phyloP scores from a whole-genome alignment of 2,888 invertebrate species.

The Panorpa germanica region DNA sequence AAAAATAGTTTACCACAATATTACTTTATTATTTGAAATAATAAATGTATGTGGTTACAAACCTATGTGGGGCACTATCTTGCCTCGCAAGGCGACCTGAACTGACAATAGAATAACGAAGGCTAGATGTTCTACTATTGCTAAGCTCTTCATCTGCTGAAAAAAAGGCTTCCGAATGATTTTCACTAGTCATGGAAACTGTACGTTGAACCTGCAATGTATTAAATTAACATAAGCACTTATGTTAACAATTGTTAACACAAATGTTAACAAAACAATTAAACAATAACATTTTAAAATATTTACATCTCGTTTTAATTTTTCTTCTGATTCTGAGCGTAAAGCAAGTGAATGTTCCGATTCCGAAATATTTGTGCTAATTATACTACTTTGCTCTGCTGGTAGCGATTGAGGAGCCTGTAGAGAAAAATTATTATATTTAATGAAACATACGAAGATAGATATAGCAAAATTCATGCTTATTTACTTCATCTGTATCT shows the following conservation, averaged over 20 bases:
- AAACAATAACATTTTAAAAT: conserved; percentile 11
- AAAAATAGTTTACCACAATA: too few species aligned
- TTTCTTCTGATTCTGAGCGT: conserved; percentile 17
- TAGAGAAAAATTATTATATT: conserved; percentile 5
- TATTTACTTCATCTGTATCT: conserved; percentile 26
- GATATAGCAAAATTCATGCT: not conserved
- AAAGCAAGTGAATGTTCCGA: conserved; percentile 21
- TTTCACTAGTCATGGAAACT: conserved; percentile 74
- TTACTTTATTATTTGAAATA: conserved; percentile 10
- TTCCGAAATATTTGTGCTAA: too few species aligned
- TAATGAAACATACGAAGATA: conserved; percentile 2
- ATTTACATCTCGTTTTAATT: conserved; percentile 20
- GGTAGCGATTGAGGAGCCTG: conserved; percentile 17
- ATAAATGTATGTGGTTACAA: conserved; percentile 10
- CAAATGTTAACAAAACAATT: not conserved
- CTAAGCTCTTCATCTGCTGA: conserved; percentile 82
- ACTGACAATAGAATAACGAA: conserved; percentile 39
- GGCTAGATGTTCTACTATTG: conserved; percentile 45
- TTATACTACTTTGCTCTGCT: too few species aligned
- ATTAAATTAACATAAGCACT: too few species aligned
- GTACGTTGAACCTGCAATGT: conserved; percentile 69
- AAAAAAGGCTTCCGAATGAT: conserved; percentile 81
- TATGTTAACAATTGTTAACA: conserved; percentile 13
- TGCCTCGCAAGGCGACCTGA: too few species aligned
- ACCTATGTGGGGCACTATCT: too few species aligned